Evolutionary conservation across 2,113 vertebrate genomes (phyloP).

Genomic region (Podiceps cristatus): DNA sequence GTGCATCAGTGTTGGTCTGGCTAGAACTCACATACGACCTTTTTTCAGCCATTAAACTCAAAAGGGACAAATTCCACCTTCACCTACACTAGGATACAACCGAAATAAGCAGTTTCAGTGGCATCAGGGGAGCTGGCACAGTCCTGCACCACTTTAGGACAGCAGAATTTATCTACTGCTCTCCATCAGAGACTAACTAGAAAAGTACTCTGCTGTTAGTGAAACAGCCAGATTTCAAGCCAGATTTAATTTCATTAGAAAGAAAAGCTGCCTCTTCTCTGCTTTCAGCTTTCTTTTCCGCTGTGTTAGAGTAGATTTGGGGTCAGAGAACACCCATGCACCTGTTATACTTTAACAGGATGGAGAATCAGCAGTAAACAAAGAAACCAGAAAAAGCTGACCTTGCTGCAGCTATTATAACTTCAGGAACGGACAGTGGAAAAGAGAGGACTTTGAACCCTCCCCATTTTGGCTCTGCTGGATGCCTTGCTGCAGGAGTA

Average conservation of each 20-base stretch:
- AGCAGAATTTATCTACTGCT: not conserved
- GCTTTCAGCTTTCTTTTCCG: conserved; percentile 3
- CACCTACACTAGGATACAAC: not conserved
- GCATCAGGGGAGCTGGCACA: not conserved
- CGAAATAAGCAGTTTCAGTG: not conserved
- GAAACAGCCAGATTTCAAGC: not conserved
- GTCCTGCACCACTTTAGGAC: not conserved
- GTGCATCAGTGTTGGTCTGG: not conserved
- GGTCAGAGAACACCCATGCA: conserved; percentile 35
- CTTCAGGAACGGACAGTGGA: not conserved
- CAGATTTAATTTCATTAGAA: not conserved
- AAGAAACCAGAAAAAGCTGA: conserved; percentile 26
- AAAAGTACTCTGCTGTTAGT: not conserved
- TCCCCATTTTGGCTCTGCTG: conserved; percentile 18
- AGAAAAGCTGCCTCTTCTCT: not conserved
- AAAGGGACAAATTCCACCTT: not conserved
- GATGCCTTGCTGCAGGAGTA: not conserved
- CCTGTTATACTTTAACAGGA: conserved; percentile 13
- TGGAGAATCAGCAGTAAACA: conserved; percentile 35
- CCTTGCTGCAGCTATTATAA: conserved; percentile 24
- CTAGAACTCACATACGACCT: not conserved
- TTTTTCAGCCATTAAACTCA: not conserved
- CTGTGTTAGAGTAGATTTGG: not conserved
- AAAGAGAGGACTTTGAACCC: conserved; percentile 31
- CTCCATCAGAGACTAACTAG: not conserved